Base-by-base conservation (phyloP, 2,888 invertebrate species). In the Meiosimyza platycephala region DNA sequence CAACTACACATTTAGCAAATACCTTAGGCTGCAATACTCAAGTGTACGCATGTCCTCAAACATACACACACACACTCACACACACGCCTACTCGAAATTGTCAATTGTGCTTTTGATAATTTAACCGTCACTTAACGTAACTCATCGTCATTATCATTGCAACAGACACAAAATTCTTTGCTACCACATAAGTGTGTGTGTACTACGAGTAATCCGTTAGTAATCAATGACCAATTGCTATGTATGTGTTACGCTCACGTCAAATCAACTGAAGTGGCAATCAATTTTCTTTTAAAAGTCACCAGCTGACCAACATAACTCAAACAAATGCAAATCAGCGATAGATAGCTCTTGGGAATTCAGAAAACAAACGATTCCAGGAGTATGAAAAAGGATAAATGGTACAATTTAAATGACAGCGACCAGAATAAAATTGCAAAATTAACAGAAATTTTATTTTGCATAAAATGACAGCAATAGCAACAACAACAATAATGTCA, bases 271-370 rank as follows among this genome's bases (percentile, higher is more conserved):
- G 12, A 57, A 57, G 57, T 57, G 57, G 57, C 57, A 57, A 57
- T 57, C 57, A 57, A 57, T 57, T 57, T 57, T 40, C 40, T 6
- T 1, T 40, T 9, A 40, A 40, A 40, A 57, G 22, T 57, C 13
- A 57, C 57, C 28, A 15, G 18, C 22, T 57, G 28, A 28, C 57
- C 9, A 57, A 11, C 13, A 22, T 12, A 28, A 28, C 57, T 57
- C 22, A 57, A 57, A 28, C 57, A 57, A 57, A 57, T 57, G 57
- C 28, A 57, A 57, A 57, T 57, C 57, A 57, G 57, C 57, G 28
- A 22, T 28, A 4, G 28, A 28, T 28, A 3, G 4, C 28, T 18
- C 40, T 22, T 18, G 57, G 57, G 28, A 57, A 57, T 57, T 57
- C 18, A 11, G 13, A 57, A 57, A 18, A 55, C 11, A n/a, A 4